Evolutionary conservation across 2,888 invertebrate genomes (phyloP).

Genomic region (Drosophila anomalata): DNA sequence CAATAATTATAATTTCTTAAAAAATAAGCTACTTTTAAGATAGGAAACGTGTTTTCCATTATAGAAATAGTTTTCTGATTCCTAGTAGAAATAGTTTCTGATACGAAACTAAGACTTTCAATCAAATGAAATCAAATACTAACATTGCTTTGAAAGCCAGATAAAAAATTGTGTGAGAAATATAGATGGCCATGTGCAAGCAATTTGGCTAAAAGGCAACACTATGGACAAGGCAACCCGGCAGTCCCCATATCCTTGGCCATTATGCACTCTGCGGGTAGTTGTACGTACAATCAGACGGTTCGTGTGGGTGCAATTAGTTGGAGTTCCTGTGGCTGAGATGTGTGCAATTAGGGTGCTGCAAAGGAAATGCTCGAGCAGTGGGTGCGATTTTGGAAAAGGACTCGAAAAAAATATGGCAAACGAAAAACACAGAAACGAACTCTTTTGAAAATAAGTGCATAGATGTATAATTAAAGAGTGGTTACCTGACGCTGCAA

Average conservation of each 20-base stretch:
- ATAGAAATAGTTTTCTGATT: background rate
- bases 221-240: background rate
- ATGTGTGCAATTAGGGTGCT: conserved; percentile 64
- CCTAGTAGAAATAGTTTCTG: background rate
- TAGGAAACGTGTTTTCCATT: background rate
- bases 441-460: conserved; percentile 22
- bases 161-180: background rate
- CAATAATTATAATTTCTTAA: too few relatives aligned
- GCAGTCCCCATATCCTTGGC: background rate
- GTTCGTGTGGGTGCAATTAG: conserved; percentile 45
- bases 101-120: background rate
- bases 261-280: conserved; percentile 29
- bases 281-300: conserved; percentile 19
- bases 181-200: conserved; percentile 2
- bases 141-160: background rate
- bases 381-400: conserved; percentile 12
- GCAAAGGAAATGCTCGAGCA: conserved; percentile 45
- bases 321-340: conserved; percentile 56
- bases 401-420: conserved; percentile 15
- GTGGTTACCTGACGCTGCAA: conserved; percentile 83
- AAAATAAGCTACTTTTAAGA: too few relatives aligned
- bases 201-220: conserved; percentile 3
- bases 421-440: background rate
- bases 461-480: conserved; percentile 27
- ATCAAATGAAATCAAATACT: background rate